Evolutionary conservation across 2,113 vertebrate species (phyloP), one percentile per base, ranked within the genome.

Genomic region (Rhabdomys dilectus): DNA sequence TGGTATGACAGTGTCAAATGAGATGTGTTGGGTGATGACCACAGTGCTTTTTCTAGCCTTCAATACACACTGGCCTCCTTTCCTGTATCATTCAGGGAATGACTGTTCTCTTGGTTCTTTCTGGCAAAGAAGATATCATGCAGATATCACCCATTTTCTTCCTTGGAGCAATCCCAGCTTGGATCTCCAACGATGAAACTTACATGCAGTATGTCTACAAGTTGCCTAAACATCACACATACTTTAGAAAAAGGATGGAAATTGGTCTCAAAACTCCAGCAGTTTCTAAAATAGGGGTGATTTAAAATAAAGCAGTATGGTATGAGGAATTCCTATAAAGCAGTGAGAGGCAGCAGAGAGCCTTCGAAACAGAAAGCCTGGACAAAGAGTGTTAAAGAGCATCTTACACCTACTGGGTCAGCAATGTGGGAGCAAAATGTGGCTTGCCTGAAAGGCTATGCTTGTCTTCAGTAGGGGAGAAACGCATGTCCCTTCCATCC

Each of bases 261-360:
- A 99, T 98, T 98, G 98, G 95, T 98, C 98, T 98, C 98, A 97
- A 98, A 97, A 98, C 98, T 99, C 98, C 98, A 98, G 97, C 97
- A 97, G 98, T 98, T 98, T 98, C 98, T 98, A 99, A 98, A 98
- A 98, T 98, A 98, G 97, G 97, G 91, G 93, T 98, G 96, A 97
- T 97, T 98, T 98, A 98, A 98, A 98, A 98, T 98, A 98, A 98
- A 97, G 86, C 80, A 88, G 91, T 48, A 91, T 91, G 90, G 87
- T 94, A 82, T 97, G 95, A 97, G 90, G 92, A 86, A 97, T 97
- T 91, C 95, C 93, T 95, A 94, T 95, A 80, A 97, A 97, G 96
- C 68, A 94, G 96, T 95, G 70, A 73, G 95, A 96, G 95, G 82
- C 11, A 91, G 95, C 77, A 92, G 77, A 64, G 75, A 96, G 94